Conservation (phyloP, 2,888 invertebrate species). For the Gastrophysa polygoni region DNA sequence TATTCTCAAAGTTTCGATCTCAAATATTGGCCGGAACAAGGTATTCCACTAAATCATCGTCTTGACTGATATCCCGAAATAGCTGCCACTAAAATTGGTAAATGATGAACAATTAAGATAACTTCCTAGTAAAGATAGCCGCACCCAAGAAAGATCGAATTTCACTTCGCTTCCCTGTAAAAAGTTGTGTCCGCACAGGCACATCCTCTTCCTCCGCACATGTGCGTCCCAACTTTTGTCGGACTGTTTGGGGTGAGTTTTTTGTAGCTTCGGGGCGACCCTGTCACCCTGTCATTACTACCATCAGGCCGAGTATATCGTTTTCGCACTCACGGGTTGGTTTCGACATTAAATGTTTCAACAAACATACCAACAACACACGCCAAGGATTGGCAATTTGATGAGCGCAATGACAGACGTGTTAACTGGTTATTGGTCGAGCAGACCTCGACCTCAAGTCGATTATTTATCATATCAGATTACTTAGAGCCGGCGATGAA, state of each 20-base stretch:
- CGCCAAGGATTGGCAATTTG: slow-evolving; percentile 29
- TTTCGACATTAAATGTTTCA: slow-evolving; percentile 36
- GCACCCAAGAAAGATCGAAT: slow-evolving; percentile 36
- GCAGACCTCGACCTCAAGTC: no score
- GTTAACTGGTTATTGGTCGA: background rate
- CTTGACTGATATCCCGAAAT: background rate
- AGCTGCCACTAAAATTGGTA: background rate
- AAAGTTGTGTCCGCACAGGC: slow-evolving; percentile 44
- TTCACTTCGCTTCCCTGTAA: slow-evolving; percentile 41
- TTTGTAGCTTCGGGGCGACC: slow-evolving; percentile 17
- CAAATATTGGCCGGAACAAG: no score
- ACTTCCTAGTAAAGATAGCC: slow-evolving; percentile 34
- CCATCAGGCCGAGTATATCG: slow-evolving; percentile 35
- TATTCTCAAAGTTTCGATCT: no score
- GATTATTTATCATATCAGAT: no score
- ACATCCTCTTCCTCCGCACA: slow-evolving; percentile 45
- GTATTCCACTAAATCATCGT: background rate
- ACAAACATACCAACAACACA: slow-evolving; percentile 36
- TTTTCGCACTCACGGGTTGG: slow-evolving; percentile 39
- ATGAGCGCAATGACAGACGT: background rate
- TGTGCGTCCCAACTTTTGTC: slow-evolving; percentile 39
- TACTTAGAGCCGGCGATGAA: no score
- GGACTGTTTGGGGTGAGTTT: slow-evolving; percentile 25
- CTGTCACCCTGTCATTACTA: slow-evolving; percentile 19
- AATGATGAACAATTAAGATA: slow-evolving; percentile 36